These are phyloP conservation scores for Glomeris marginata DNA, from an alignment of 2,888 invertebrate species.

Conservation along the genomic window DNA sequence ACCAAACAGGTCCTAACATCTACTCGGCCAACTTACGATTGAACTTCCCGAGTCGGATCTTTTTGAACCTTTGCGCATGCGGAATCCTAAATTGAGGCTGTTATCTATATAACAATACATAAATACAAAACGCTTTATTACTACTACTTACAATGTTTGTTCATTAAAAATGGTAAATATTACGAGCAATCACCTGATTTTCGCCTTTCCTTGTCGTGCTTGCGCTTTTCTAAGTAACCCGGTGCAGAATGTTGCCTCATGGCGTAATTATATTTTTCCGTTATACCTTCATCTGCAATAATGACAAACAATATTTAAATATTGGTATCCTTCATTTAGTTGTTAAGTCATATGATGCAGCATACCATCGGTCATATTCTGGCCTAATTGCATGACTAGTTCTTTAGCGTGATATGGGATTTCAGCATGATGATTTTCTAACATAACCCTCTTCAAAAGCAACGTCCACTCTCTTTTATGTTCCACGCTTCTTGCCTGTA, in stretches of 20 bases:
- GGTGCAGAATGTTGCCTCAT: constrained; percentile 69
- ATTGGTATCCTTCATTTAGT: not conserved
- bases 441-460: constrained; percentile 68
- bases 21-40: constrained; percentile 1
- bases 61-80: constrained; percentile 9
- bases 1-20: no score
- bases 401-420: constrained; percentile 91
- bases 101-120: not conserved
- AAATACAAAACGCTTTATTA: not conserved
- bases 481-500: constrained; percentile 65
- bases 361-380: constrained; percentile 51
- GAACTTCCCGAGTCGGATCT: constrained; percentile 2
- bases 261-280: constrained; percentile 46
- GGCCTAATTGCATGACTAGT: constrained; percentile 74
- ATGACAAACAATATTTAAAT: not conserved
- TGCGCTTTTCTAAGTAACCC: constrained; percentile 74
- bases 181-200: constrained; percentile 16
- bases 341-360: constrained; percentile 1
- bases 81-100: constrained; percentile 4
- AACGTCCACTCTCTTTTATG: constrained; percentile 75
- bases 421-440: constrained; percentile 82
- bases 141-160: not conserved
- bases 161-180: not conserved
- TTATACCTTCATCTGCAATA: constrained; percentile 39
- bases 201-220: constrained; percentile 27